A percentile compares a stretch with the other conserved stretches of the same genome.
Evolutionary conservation across 2,888 invertebrate species (phyloP).

Genomic region (Cerastis leucographa): DNA sequence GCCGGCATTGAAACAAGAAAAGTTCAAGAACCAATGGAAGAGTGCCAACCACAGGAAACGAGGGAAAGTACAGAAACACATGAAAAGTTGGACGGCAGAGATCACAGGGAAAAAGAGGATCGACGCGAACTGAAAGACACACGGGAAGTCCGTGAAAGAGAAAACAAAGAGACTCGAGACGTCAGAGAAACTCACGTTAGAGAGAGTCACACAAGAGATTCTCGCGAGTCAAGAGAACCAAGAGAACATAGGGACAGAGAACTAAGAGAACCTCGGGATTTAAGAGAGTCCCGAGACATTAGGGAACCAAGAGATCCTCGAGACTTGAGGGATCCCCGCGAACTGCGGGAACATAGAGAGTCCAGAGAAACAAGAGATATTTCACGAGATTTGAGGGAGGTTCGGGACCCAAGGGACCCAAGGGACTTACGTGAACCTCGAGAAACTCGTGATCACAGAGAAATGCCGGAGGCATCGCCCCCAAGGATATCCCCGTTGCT

Average conservation of each 20-base stretch:
- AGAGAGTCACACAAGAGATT: constrained; percentile 81
- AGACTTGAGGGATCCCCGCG: constrained; percentile 80
- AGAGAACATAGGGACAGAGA: constrained; percentile 80
- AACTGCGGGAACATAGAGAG: constrained; percentile 78
- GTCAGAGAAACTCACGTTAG: constrained; percentile 72
- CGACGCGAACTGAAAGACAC: constrained; percentile 81
- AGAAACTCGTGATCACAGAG: constrained; percentile 81
- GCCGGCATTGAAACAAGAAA: constrained; percentile 90
- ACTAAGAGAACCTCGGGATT: constrained; percentile 80
- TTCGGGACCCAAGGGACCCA: constrained; percentile 77
- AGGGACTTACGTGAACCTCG: constrained; percentile 82
- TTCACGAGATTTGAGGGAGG: constrained; percentile 77
- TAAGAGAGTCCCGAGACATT: constrained; percentile 78
- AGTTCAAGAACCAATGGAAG: constrained; percentile 89
- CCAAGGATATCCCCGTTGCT: constrained; percentile 88
- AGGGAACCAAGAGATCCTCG: constrained; percentile 82
- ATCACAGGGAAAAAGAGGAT: constrained; percentile 84
- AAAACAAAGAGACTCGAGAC: constrained; percentile 81
- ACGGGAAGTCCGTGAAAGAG: constrained; percentile 82
- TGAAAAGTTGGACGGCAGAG: constrained; percentile 82
- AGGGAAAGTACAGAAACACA: constrained; percentile 82
- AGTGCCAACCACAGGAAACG: constrained; percentile 83
- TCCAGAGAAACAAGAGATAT: constrained; percentile 78
- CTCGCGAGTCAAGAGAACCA: constrained; percentile 80
- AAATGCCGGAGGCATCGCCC: constrained; percentile 86